Evolutionary conservation across 2,888 invertebrate species (phyloP).

Genomic region (Acanthosepion lycidas): DNA sequence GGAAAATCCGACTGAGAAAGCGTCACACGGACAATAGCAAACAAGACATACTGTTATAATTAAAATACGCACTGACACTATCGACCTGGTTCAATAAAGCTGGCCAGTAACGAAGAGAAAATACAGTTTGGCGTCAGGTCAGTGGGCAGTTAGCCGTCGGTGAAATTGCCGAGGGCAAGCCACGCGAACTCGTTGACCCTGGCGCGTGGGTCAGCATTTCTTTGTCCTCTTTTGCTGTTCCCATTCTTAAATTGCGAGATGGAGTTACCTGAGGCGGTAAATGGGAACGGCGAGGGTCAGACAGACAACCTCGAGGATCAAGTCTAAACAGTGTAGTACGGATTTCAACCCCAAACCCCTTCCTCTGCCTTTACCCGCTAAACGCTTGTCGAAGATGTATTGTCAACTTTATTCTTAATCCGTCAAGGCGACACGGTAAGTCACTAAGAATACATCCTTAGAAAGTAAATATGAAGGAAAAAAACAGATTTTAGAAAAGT

Average conservation of each 20-base stretch:
- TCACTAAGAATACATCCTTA: no score
- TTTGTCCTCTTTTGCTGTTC: conserved; percentile 4
- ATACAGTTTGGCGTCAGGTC: conserved; percentile 2
- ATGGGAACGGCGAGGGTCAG: neutral
- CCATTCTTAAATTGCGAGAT: neutral
- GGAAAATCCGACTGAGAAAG: neutral
- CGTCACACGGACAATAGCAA: neutral
- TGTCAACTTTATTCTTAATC: neutral
- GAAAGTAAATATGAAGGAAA: no score
- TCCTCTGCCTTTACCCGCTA: neutral
- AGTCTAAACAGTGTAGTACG: neutral
- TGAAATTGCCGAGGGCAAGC: neutral
- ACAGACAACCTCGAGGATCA: neutral
- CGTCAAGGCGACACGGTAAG: no score
- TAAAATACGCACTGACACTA: neutral
- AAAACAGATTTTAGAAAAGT: no score
- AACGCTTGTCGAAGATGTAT: neutral
- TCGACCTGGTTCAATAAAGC: neutral
- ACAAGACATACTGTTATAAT: neutral
- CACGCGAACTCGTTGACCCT: conserved; percentile 16
- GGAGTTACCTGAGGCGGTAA: neutral
- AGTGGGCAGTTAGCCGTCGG: neutral
- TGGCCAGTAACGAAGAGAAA: neutral
- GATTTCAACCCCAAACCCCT: neutral
- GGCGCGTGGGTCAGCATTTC: neutral